Base-by-base conservation (phyloP, 2,888 invertebrate genomes). In the Acleris literana region DNA sequence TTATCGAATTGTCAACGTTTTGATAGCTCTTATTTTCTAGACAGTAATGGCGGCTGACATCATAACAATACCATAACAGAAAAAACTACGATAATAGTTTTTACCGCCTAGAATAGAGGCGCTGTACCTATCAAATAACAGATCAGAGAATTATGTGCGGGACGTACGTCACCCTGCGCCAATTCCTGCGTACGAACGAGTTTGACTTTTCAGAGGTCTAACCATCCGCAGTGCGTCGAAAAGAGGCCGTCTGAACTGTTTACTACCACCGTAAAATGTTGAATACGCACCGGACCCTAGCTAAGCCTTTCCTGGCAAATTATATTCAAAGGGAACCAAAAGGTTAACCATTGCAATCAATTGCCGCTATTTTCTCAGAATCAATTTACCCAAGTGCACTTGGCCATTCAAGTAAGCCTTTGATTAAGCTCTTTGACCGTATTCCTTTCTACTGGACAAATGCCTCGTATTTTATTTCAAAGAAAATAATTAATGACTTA, bases 141-240 rank as follows among this genome's bases (percentile, higher is more conserved):
- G 16, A n/a, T 17, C n/a, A 46, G 17, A n/a, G n/a, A 46, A 46
- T n/a, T 16, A 46, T 44, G n/a, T 46, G 17, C 20, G 57, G 11
- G n/a, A 11, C 22, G 17, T 7, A 11, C 16, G 44, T 22, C 17
- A 49, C 5, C 16, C 16, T 43, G 33, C 5, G 29, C 25, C 29
- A 48, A 17, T 49, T 11, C 16, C 16, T 43, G 33, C 5, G 33
- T 33, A 54, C 13, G 49, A 49, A 17, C 55, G 18, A 17, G 20
- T 46, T 53, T 48, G 22, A 62, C 62, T 53, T 44, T 54, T 51
- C 62, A 62, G 48, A 39, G 53, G 64, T 64, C 39, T 20, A 64
- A 53, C 17, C 53, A 39, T 33, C 64, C 53, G 64, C 64, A 64
- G 48, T 64, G 64, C 64, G 58, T 16, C 57, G 39, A 16, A 49